Base-by-base conservation (phyloP, 2,888 invertebrate genomes). In the Bugula neritina region DNA sequence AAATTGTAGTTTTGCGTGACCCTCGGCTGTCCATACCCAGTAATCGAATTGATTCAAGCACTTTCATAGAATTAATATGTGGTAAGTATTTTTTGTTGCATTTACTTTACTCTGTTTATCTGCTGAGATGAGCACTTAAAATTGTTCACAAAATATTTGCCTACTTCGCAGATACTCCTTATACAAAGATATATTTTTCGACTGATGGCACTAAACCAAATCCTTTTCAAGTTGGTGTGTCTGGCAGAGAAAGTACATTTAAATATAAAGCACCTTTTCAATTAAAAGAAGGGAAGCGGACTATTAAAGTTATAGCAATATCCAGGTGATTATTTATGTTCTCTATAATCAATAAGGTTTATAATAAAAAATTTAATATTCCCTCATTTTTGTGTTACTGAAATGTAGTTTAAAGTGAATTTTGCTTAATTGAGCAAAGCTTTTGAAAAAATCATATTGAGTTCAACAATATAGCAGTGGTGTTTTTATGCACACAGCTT, bases 151-250 rank as follows among this genome's bases (percentile, higher is more conserved):
- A n/a, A n/a, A n/a, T n/a, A n/a, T n/a, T n/a, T n/a, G n/a, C n/a
- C n/a, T n/a, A n/a, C n/a, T n/a, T n/a, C n/a, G n/a, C 21, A 70
- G 70, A 70, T 17, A 70, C 70, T 35, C 70, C 70, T 29, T 70
- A 70, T 27, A 70, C 70, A 43, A 70, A 70, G 52, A 70, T 85
- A 34, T 85, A 78, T 75, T 85, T 85, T 76, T 81, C 83, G n/a
- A 82, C 83, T 25, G 82, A 85, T 79, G 84, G 84, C 1, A 78
- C 80, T 10, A 83, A 82, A 73, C 84, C 84, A n/a, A 78, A 78
- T 72, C 83, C 84, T 35, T 81, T 81, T 72, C 80, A 83, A 72
- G 73, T 79, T n/a, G 82, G 80, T 71, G 76, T 81, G 58, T 80
- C 78, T 17, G 83, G 83, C 0, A 75, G 77, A 55, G 82, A 83